A percentile compares a stretch with the other conserved stretches of the same genome.
Evolutionary conservation across 2,888 invertebrate species (phyloP).

Genomic region (Lepidochitona cinerea): DNA sequence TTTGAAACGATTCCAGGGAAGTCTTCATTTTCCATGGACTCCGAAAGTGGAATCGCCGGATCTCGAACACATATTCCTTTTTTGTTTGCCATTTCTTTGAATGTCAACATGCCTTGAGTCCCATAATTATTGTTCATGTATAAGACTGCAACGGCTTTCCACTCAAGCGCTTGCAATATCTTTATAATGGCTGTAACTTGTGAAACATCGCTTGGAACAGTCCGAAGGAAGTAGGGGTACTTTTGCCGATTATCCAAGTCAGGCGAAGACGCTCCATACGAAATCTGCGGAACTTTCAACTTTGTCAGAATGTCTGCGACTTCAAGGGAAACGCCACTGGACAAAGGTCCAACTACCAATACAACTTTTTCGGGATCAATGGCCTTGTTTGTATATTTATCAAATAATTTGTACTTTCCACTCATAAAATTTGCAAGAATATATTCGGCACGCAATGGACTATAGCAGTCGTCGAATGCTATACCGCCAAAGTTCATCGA

Average conservation of each 20-base stretch:
- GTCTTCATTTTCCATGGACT: conserved; percentile 24
- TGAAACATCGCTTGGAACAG: conserved; percentile 59
- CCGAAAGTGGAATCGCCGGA: conserved; percentile 40
- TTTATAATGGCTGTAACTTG: conserved; percentile 55
- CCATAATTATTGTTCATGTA: conserved; percentile 63
- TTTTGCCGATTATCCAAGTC: conserved; percentile 53
- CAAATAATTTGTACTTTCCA: conserved; percentile 28
- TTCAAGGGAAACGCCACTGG: conserved; percentile 55
- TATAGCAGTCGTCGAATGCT: conserved; percentile 62
- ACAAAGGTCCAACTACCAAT: conserved; percentile 75
- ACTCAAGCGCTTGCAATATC: conserved; percentile 46
- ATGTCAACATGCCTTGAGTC: conserved; percentile 49
- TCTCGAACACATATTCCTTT: conserved; percentile 52
- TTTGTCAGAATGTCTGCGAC: conserved; percentile 46
- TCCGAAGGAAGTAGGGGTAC: conserved; percentile 61
- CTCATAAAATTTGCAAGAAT: conserved; percentile 36
- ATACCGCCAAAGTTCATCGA: conserved; percentile 55
- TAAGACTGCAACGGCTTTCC: conserved; percentile 57
- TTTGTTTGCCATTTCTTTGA: conserved; percentile 38
- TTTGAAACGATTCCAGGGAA: conserved; percentile 27
- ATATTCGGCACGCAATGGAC: conserved; percentile 32
- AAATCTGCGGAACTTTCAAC: conserved; percentile 52
- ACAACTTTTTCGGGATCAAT: conserved; percentile 42
- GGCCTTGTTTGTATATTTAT: conserved; percentile 20
- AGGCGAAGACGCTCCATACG: conserved; percentile 55